These are phyloP conservation scores for Octopus bimaculoides DNA, from an alignment of 1,140 invertebrate genomes.

Conservation along the genomic window DNA sequence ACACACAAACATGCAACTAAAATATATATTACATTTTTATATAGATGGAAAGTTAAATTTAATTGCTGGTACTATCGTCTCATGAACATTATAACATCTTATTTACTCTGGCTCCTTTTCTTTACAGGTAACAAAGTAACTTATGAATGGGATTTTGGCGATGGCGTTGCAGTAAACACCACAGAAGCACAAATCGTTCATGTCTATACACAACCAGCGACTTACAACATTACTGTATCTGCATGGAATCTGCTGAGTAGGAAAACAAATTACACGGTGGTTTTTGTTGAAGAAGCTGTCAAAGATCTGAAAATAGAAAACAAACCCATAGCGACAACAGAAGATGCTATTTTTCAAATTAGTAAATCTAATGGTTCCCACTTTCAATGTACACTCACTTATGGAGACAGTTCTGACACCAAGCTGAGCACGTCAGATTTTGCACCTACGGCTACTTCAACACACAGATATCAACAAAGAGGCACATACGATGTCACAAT, in stretches of 20 bases:
- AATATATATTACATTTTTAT: no score
- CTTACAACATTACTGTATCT: slow-evolving; percentile 26
- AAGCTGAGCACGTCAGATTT: slow-evolving; percentile 16
- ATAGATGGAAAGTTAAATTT: no score
- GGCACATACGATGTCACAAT: slow-evolving; percentile 26
- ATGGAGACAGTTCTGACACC: slow-evolving; percentile 22
- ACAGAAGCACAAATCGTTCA: slow-evolving; percentile 13
- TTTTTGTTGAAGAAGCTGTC: slow-evolving; percentile 30
- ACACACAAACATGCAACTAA: no score
- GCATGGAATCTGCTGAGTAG: slow-evolving; percentile 32
- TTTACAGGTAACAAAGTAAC: slow-evolving; percentile 29
- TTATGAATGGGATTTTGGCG: slow-evolving; percentile 34
- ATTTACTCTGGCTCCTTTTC: background rate
- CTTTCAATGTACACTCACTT: slow-evolving; percentile 32
- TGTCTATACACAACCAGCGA: slow-evolving; percentile 19
- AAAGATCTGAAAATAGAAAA: slow-evolving; percentile 19
- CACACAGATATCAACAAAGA: slow-evolving; percentile 20
- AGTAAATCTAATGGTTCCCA: slow-evolving; percentile 32
- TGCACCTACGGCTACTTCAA: slow-evolving; percentile 9
- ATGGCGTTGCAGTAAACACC: slow-evolving; percentile 18
- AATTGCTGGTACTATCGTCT: no score
- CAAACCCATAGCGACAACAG: slow-evolving; percentile 1
- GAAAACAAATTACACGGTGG: slow-evolving; percentile 32
- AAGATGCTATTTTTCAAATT: slow-evolving; percentile 18
- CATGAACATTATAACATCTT: no score